These are phyloP conservation scores for Myotis daubentonii DNA, from an alignment of 2,797 vertebrate species.

Conservation along the genomic window DNA sequence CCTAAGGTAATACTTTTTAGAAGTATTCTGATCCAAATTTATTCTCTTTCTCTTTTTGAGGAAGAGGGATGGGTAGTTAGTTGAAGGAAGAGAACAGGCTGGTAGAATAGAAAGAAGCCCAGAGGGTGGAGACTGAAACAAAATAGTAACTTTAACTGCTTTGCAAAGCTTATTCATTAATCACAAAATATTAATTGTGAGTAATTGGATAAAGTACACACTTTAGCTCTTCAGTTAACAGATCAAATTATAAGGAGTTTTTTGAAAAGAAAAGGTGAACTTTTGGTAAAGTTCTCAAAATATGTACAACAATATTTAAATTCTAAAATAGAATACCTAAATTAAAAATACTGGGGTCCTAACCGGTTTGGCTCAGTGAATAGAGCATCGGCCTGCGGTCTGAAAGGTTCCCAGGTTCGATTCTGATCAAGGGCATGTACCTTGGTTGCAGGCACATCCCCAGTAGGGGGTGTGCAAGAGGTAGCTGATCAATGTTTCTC, in stretches of 20 bases:
- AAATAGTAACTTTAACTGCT: neutral
- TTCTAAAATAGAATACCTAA: neutral
- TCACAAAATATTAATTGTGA: neutral
- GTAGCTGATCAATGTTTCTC: no score
- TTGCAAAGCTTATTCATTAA: neutral
- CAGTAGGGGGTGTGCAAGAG: no score
- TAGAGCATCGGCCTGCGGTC: no score
- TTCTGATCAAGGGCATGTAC: no score
- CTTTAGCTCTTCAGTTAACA: neutral
- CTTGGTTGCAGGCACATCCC: no score
- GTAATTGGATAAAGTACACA: neutral
- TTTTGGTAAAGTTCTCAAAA: neutral
- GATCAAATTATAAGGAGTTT: neutral
- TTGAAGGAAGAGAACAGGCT: no score
- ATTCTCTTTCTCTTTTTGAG: neutral
- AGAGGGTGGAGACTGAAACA: neutral
- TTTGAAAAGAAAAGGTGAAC: neutral
- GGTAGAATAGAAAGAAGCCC: neutral
- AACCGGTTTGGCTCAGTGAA: no score
- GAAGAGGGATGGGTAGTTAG: accelerated
- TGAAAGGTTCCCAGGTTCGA: no score
- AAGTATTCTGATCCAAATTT: neutral
- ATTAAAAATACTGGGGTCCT: neutral
- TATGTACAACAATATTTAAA: neutral
- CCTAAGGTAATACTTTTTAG: neutral